Evolutionary conservation across 2,797 vertebrate species (phyloP), one percentile per base, ranked within the genome.

Genomic region (Ptychobarbus kaznakovi): DNA sequence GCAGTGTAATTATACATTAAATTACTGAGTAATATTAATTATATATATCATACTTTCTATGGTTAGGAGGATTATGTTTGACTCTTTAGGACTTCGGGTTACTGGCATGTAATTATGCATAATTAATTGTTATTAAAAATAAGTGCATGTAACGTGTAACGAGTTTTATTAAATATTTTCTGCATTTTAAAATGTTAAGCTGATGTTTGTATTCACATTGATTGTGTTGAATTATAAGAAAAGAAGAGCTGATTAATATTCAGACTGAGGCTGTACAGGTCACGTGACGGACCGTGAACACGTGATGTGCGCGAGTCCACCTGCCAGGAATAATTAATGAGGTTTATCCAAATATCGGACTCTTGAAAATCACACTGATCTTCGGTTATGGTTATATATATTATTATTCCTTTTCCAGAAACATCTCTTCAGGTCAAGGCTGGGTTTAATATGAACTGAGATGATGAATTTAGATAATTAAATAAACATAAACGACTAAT

Each of bases 161-260:
- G 32, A 32, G 10, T 70, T n/a, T 12, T 12, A 1, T 69, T 6
- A 18, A 35, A 66, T 65, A 0, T 18, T 32, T 32, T 35, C 63
- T 35, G 15, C 15, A 16, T 6, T 69, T 69, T 40, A 11, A 69
- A 2, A 73, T 32, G 2, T 56, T 32, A 46, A 96, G 92, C 91
- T 86, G 90, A 91, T 93, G 92, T 93, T 93, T 93, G 91, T 89
- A 89, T 93, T 96, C 94, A 94, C 93, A 94, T 91, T 91, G 85
- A 92, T 90, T 89, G 95, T 93, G 95, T 95, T 96, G 94, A 96
- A 96, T 96, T 94, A 93, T 92, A 93, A 87, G 76, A 95, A 94
- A 93, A 87, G 93, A 72, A 87, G 93, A 72, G 95, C 95, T 97
- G 95, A 96, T 93, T 92, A 92, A 86, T 98, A 96, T 97, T 98